Evolutionary conservation across 2,888 invertebrate species (phyloP).

Genomic region (Raillietiella orientalis): DNA sequence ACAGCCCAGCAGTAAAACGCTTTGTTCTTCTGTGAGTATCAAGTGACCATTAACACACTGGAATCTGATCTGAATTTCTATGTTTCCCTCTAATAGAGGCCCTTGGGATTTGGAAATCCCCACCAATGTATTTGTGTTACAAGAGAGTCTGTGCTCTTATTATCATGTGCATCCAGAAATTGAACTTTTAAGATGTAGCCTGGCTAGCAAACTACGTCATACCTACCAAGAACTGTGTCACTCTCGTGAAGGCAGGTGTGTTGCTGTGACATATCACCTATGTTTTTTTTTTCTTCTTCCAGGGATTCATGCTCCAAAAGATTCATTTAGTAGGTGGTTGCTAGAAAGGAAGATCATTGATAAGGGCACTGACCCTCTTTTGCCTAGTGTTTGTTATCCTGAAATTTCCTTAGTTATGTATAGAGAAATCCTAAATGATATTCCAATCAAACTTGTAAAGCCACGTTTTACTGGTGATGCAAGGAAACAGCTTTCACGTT

Average conservation of each 20-base stretch:
- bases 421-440: conserved; percentile 89
- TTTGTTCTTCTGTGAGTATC: conserved; percentile 33
- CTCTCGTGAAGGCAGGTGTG: conserved; percentile 34
- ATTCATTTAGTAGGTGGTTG: conserved; percentile 79
- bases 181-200: conserved; percentile 48
- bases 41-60: conserved; percentile 1
- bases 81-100: conserved; percentile 17
- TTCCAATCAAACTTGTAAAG: conserved; percentile 77
- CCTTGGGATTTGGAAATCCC: conserved; percentile 84
- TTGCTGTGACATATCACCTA: neutral
- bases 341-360: conserved; percentile 80
- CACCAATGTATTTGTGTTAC: conserved; percentile 65
- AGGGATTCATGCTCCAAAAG: conserved; percentile 71
- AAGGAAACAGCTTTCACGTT: conserved; percentile 61
- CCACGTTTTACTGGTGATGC: conserved; percentile 88
- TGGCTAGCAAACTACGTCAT: conserved; percentile 49
- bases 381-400: conserved; percentile 67
- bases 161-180: conserved; percentile 83
- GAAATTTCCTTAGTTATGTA: conserved; percentile 85
- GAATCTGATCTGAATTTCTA: conserved; percentile 4
- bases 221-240: conserved; percentile 82
- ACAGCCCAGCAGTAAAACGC: conserved; percentile 45
- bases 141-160: no score
- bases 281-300: conserved; percentile 5
- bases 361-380: conserved; percentile 54